These are phyloP conservation scores for Ophraella communa DNA, from an alignment of 2,888 invertebrate species.

Conservation along the genomic window DNA sequence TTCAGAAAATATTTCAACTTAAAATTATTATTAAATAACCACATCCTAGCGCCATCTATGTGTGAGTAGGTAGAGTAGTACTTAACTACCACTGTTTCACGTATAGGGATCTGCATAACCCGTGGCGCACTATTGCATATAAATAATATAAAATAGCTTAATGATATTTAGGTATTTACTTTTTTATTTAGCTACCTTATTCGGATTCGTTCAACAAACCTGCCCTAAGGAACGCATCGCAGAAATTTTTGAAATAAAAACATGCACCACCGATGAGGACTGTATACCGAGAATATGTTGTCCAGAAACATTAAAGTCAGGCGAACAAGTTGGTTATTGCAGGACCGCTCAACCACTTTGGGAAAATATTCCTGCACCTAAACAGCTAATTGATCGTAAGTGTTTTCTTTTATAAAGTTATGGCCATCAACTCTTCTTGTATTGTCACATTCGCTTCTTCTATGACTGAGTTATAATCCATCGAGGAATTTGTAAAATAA, in stretches of 20 bases:
- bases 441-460: too few relatives aligned
- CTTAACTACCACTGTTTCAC: too few relatives aligned
- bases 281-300: constrained; percentile 81
- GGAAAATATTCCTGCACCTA: constrained; percentile 68
- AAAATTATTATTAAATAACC: too few relatives aligned
- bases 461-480: too few relatives aligned
- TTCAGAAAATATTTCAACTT: too few relatives aligned
- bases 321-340: constrained; percentile 70
- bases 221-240: constrained; percentile 74
- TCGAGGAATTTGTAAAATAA: too few relatives aligned
- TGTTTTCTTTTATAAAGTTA: constrained; percentile 25
- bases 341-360: constrained; percentile 73
- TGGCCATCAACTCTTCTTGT: too few relatives aligned
- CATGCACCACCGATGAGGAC: constrained; percentile 72
- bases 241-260: constrained; percentile 73
- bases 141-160: neutral
- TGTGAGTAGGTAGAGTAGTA: too few relatives aligned
- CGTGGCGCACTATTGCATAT: too few relatives aligned
- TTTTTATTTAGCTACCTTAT: constrained; percentile 65
- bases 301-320: constrained; percentile 62
- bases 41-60: too few relatives aligned
- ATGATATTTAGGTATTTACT: neutral
- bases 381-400: constrained; percentile 70
- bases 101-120: too few relatives aligned
- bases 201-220: constrained; percentile 72